phyloP scores from a whole-genome alignment of 2,113 vertebrate genomes.

The Eclectus roratus region DNA sequence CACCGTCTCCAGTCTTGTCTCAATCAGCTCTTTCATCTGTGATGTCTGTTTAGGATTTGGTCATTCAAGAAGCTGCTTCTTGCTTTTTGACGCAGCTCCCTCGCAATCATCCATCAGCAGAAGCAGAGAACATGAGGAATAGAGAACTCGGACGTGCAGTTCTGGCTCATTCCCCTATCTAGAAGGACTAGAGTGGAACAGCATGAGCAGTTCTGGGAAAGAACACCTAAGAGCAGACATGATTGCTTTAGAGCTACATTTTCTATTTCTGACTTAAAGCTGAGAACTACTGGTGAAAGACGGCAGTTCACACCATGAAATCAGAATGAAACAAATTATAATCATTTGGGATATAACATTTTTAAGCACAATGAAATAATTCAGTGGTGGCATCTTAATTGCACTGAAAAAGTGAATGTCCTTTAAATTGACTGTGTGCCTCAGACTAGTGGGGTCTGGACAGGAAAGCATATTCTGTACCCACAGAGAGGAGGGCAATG shows the following conservation, averaged over 20 bases:
- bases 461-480: neutral
- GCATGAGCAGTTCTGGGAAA: neutral
- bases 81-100: neutral
- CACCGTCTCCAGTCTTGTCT: neutral
- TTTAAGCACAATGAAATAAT: neutral
- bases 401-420: neutral
- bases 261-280: neutral
- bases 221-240: neutral
- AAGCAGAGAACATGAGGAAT: neutral
- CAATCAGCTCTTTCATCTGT: neutral
- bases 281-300: neutral
- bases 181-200: neutral
- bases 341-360: neutral
- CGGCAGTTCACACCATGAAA: neutral
- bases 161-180: neutral
- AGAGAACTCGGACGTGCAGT: neutral
- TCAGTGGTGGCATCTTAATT: neutral
- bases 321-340: neutral
- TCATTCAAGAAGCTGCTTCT: neutral
- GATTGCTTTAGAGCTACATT: neutral
- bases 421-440: neutral
- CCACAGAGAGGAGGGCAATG: neutral
- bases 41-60: neutral
- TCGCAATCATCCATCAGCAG: neutral
- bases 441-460: neutral